Percentiles rank a stretch among this genome's conserved stretches.
phyloP scores from a whole-genome alignment of 2,888 invertebrate species.

The Tenthredo notha region DNA sequence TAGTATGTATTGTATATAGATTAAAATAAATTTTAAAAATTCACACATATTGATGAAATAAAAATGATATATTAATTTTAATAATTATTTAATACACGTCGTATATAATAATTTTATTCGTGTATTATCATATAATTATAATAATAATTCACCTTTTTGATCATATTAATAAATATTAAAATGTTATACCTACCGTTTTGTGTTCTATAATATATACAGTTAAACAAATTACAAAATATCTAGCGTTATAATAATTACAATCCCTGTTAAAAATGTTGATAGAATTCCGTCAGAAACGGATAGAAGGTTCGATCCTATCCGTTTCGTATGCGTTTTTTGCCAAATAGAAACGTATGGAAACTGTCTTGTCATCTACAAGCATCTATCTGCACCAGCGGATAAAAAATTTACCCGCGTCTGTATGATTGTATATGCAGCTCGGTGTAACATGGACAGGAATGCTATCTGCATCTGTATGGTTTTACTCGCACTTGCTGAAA shows the following conservation, averaged over 20 bases:
- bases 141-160: not conserved
- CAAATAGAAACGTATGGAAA: too few relatives aligned
- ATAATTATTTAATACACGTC: not conserved
- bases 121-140: not conserved
- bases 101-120: not conserved
- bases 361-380: too few relatives aligned
- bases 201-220: not conserved
- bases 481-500: too few relatives aligned
- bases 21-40: not conserved
- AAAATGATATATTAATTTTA: not conserved
- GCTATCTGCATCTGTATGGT: too few relatives aligned
- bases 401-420: too few relatives aligned
- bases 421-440: too few relatives aligned
- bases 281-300: too few relatives aligned
- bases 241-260: not conserved
- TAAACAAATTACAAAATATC: not conserved
- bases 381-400: too few relatives aligned
- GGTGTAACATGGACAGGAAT: too few relatives aligned
- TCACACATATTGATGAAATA: not conserved
- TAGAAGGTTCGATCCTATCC: too few relatives aligned
- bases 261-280: too few relatives aligned
- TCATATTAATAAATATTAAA: not conserved
- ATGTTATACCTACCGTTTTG: slow-evolving; percentile 1
- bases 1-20: not conserved
- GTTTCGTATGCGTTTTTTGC: too few relatives aligned